Evolutionary conservation across 2,888 invertebrate species (phyloP).

Genomic region (Melitaea athalia): DNA sequence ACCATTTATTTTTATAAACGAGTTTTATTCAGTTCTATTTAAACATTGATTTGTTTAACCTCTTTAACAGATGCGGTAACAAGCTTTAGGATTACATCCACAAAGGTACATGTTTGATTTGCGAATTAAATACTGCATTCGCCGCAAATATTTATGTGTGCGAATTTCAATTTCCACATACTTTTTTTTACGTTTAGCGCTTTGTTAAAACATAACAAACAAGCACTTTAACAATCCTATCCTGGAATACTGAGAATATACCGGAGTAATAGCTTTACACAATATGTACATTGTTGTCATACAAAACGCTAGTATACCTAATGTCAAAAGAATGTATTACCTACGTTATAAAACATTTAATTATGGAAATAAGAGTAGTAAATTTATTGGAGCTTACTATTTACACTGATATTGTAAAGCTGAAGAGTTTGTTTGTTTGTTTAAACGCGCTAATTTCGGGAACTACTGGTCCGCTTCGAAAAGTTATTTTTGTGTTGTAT

Average conservation of each 20-base stretch:
- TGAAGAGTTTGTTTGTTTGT: too few species aligned
- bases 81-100: background rate
- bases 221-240: background rate
- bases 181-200: background rate
- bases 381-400: too few species aligned
- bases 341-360: too few species aligned
- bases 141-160: constrained; percentile 5
- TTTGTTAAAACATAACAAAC: background rate
- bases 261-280: background rate
- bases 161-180: background rate
- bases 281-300: background rate
- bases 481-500: too few species aligned
- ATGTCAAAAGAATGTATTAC: background rate
- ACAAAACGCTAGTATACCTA: background rate
- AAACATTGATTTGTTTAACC: background rate
- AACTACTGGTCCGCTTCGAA: too few species aligned
- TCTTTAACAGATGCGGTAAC: background rate
- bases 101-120: background rate
- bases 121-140: constrained; percentile 2
- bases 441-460: too few species aligned
- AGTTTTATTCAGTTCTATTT: background rate
- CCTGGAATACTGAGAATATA: background rate
- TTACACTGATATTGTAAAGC: too few species aligned
- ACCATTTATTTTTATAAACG: background rate
- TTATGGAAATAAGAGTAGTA: too few species aligned